A percentile compares a stretch with the other conserved stretches of the same genome.
Evolutionary conservation across 2,888 invertebrate species (phyloP).

Genomic region (Macrosiphum euphorbiae): DNA sequence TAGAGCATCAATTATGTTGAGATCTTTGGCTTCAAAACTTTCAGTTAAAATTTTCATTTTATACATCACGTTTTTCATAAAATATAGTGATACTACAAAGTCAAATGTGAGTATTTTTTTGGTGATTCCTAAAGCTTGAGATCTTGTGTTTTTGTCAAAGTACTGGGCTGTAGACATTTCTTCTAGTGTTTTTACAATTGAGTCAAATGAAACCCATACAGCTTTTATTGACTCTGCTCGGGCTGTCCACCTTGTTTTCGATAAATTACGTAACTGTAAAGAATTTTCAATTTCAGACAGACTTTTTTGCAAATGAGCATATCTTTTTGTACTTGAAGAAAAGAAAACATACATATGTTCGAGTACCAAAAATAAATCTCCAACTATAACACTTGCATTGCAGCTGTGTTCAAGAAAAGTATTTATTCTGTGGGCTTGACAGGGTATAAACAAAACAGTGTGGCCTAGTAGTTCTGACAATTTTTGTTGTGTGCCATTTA

Average conservation of each 20-base stretch:
- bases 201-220: constrained; percentile 11
- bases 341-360: constrained; percentile 31
- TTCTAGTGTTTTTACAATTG: not conserved
- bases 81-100: not conserved
- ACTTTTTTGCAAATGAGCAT: constrained; percentile 26
- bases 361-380: constrained; percentile 35
- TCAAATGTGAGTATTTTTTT: constrained; percentile 12
- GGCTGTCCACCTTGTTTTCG: constrained; percentile 35
- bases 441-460: constrained; percentile 6
- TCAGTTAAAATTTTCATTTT: constrained; percentile 10
- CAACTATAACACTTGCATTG: not conserved
- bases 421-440: constrained; percentile 36
- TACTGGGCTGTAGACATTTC: not conserved
- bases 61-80: constrained; percentile 15
- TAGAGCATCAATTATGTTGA: not conserved
- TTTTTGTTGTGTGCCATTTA: not conserved
- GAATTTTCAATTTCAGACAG: constrained; percentile 27
- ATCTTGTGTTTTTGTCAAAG: constrained; percentile 55
- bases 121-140: not conserved
- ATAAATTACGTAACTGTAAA: not conserved
- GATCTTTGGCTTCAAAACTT: not conserved
- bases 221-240: constrained; percentile 15
- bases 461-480: not conserved
- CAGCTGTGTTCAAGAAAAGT: constrained; percentile 51
- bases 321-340: constrained; percentile 48